Evolutionary conservation across 2,888 invertebrate genomes (phyloP).

Genomic region (Heteropelma amictum): DNA sequence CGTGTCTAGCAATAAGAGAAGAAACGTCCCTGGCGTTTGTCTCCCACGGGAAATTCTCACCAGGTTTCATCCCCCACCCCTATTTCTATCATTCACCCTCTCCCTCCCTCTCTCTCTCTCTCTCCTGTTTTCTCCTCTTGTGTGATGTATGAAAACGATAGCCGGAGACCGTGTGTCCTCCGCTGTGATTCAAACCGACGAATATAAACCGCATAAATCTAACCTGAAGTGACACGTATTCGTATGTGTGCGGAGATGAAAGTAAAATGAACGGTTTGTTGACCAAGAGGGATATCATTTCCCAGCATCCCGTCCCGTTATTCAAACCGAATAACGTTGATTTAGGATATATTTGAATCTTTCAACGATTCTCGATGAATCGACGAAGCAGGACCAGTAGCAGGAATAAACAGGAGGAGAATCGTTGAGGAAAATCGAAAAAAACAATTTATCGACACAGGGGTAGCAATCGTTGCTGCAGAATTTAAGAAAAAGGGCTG

Average conservation of each 20-base stretch:
- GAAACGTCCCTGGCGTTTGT: conserved; percentile 22
- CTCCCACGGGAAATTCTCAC: conserved; percentile 55
- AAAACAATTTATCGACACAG: background rate
- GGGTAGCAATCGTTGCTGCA: no score
- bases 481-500: no score
- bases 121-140: background rate
- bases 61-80: background rate
- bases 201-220: conserved; percentile 34
- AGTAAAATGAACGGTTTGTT: conserved; percentile 17
- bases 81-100: background rate
- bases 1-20: conserved; percentile 33
- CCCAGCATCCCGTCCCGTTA: background rate
- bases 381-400: no score
- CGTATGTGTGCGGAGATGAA: background rate
- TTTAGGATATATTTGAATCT: background rate
- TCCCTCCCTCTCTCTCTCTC: background rate
- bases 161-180: conserved; percentile 10
- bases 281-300: conserved; percentile 9
- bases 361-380: background rate
- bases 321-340: background rate
- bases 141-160: conserved; percentile 45
- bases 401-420: no score
- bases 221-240: conserved; percentile 7
- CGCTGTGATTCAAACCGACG: conserved; percentile 47
- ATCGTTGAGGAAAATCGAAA: no score